Evolutionary conservation across 2,888 invertebrate species (phyloP).

Genomic region (Sabatieria punctata): DNA sequence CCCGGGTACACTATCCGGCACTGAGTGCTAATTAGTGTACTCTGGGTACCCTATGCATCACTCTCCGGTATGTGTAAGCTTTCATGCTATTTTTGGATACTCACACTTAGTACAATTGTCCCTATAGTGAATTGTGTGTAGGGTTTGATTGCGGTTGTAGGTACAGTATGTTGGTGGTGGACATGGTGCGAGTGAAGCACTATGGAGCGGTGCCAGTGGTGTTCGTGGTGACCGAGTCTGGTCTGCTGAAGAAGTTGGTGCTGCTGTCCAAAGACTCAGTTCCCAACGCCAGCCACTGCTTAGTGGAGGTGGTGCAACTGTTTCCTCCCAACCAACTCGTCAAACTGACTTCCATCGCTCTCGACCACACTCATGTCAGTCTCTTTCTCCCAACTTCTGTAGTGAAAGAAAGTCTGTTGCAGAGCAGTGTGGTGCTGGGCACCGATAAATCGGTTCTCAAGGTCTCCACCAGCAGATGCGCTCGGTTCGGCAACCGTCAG

Average conservation of each 20-base stretch:
- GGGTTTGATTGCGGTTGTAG: too few relatives aligned
- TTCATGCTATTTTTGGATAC: too few relatives aligned
- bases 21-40: too few relatives aligned
- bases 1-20: too few relatives aligned
- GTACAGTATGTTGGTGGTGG: background rate
- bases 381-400: too few relatives aligned
- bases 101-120: too few relatives aligned
- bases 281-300: too few relatives aligned
- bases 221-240: conserved; percentile 58
- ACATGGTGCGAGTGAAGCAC: conserved; percentile 39
- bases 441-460: background rate
- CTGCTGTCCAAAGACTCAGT: conserved; percentile 49
- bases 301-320: conserved; percentile 66
- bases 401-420: too few relatives aligned
- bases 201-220: conserved; percentile 51
- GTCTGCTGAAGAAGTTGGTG: conserved; percentile 60
- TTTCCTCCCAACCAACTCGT: conserved; percentile 34
- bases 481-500: background rate
- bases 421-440: background rate
- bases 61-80: too few relatives aligned
- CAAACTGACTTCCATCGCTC: background rate
- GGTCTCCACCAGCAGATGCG: background rate
- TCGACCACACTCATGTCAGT: background rate
- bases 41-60: too few relatives aligned
- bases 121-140: too few relatives aligned